Evolutionary conservation across 2,113 vertebrate genomes (phyloP), one percentile per base, ranked within the genome.

Genomic region (Phocoena phocoena): DNA sequence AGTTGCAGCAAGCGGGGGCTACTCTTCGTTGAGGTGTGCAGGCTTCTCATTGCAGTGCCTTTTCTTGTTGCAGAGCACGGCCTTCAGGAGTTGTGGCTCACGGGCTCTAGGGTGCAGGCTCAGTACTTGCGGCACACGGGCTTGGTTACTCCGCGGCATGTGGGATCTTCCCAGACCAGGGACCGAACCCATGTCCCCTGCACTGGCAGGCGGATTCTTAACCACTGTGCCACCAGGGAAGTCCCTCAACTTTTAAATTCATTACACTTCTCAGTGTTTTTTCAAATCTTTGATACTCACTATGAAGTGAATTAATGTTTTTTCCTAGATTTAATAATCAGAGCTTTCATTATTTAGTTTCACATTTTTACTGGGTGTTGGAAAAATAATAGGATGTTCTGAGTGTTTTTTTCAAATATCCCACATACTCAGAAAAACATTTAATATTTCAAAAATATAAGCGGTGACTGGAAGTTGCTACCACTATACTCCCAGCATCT

Each of bases 391-490:
- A 86, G 20, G 53, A 73, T 62, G 3, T 44, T 91, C 55, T 81
- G 5, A 20, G 6, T 67, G 38, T 74, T 82, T 87, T 82, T 89
- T 36, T 90, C 44, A 84, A 94, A 97, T n/a, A 33, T 26, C 11
- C 18, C 41, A 88, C 38, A 88, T 33, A 95, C 17, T 41, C 41
- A 74, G 81, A 95, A 84, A 94, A 93, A 76, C 38, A 68, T 79
- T 65, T 71, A 95, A 8, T 62, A 84, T 47, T 93, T 81, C 79
- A 71, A 95, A 95, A 92, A 65, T 33, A 92, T 81, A 67, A 92
- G 33, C 3, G 77, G 47, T 44, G n/a, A 60, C 38, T 85, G 28
- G 23, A 87, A 93, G 33, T 58, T 81, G 53, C 38, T 88, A 85
- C 38, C 5, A 44, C n/a, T 28, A 15, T 25, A 76, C 60, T 67